Evolutionary conservation across 1,140 invertebrate genomes (phyloP), one percentile per base, ranked within the genome.

Genomic region (Diabrotica undecimpunctata): DNA sequence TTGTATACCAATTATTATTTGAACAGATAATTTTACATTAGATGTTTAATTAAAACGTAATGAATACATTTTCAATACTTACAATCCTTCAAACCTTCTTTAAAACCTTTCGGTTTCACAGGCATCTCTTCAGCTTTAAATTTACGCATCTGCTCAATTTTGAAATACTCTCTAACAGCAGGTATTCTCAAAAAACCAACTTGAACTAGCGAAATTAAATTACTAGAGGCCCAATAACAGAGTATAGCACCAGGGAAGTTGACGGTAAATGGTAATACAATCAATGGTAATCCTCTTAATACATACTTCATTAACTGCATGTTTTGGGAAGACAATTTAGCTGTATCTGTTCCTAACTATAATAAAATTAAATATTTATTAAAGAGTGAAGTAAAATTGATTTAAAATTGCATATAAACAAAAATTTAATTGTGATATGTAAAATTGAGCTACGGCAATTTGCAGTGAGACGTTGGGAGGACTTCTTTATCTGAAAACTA

Each of bases 241-340:
- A 95, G 81, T 73, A 98, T 88, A 11, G 91, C 94, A 35, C 89
- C 86, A n/a, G 93, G 89, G 74, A 98, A 97, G 75, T 94, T 90
- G 35, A 94, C 84, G 11, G 88, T 92, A 71, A 97, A 90, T 5
- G 94, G 91, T 54, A 97, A 86, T 73, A 95, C 88, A 25, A 94
- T 66, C 8, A 97, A 0, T 9, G 96, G 96, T 41, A 97, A 67
- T 1, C 83, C 86, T 69, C 89, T 79, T 0, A 96, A 73, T 1
- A 91, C 76, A 76, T 91, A 91, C 79, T 87, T 91, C 82, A 93
- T 86, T 54, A 84, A 73, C 63, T 85, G 83, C 81, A 89, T 83
- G 68, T 87, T 87, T 70, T 86, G 80, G 0, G 87, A 78, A 7
- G 81, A 80, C 55, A 92, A 67, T 70, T 83, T 83, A 0, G 86